Evolutionary conservation across 2,888 invertebrate genomes (phyloP), one percentile per base, ranked within the genome.

Genomic region (Andrena haemorrhoa): DNA sequence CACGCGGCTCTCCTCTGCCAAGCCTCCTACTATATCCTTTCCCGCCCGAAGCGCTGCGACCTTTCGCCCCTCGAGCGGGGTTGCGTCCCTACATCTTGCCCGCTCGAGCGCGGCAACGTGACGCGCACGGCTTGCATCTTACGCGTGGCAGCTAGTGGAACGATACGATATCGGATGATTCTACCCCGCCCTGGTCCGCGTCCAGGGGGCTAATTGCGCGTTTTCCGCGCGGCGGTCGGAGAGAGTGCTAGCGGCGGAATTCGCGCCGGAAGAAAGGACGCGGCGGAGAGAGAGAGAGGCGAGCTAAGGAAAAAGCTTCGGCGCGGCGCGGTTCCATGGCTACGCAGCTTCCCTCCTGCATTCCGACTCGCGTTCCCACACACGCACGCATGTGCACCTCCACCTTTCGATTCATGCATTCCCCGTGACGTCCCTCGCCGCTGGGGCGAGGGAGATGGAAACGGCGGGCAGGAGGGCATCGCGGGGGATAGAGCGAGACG

Each of bases 361-460:
- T 90, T 90, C 91, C 90, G 87, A 75, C 83, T 69, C 79, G 82
- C 88, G 90, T 91, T 91, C 90, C 90, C 90, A 86, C 82, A 74
- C 90, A 85, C 82, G 72, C 73, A 76, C 78, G 86, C 82, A 72
- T 76, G 82, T 78, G 78, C 82, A 75, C 83, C 85, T 76, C 87
- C 87, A 71, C 84, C 88, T 89, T 73, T 86, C 80, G 89, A 89
- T 90, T 89, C 90, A 85, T 83, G 86, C 90, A 89, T 91, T 89
- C 91, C 65, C 84, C 66, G 58, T 82, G 85, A 75, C 82, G 73
- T 65, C 72, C 71, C 64, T 66, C 68, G 60, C 12, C 69, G 77
- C 61, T 63, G 78, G 56, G 56, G 51, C 35, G 53, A 75, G 69
- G 73, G 64, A 64, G 79, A 60, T 49, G 71, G 65, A 56, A 58